Conservation (phyloP, 2,797 vertebrate species). For the Ficedula albicollis region DNA sequence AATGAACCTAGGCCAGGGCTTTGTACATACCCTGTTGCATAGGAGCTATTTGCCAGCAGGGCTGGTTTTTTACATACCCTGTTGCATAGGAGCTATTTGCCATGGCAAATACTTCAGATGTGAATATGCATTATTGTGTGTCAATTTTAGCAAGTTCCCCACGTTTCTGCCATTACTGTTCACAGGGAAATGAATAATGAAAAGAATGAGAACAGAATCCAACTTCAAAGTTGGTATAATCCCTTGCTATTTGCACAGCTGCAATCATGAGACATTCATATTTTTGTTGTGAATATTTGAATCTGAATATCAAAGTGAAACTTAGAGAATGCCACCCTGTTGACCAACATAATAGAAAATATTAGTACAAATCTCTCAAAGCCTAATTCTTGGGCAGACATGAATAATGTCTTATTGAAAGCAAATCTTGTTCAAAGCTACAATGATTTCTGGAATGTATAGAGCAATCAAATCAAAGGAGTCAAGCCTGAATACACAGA, state of each 20-base stretch:
- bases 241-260: constrained; percentile 60
- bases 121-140: background rate
- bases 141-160: background rate
- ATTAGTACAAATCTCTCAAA: constrained; percentile 56
- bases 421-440: constrained; percentile 49
- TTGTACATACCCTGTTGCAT: background rate
- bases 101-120: background rate
- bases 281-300: constrained; percentile 63
- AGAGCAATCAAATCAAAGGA: constrained; percentile 52
- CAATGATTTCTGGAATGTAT: constrained; percentile 41
- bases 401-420: constrained; percentile 52
- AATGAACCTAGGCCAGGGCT: background rate
- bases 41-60: background rate
- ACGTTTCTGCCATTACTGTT: constrained; percentile 14
- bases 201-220: constrained; percentile 13
- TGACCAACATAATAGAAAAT: constrained; percentile 68
- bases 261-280: constrained; percentile 67
- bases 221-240: constrained; percentile 41
- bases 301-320: constrained; percentile 64
- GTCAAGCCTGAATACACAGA: background rate
- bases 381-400: constrained; percentile 27
- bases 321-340: constrained; percentile 54
- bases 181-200: constrained; percentile 34
- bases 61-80: background rate
- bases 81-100: background rate